These are phyloP conservation scores for Rhizomys pruinosus DNA, from an alignment of 2,113 vertebrate species.

Conservation along the genomic window DNA sequence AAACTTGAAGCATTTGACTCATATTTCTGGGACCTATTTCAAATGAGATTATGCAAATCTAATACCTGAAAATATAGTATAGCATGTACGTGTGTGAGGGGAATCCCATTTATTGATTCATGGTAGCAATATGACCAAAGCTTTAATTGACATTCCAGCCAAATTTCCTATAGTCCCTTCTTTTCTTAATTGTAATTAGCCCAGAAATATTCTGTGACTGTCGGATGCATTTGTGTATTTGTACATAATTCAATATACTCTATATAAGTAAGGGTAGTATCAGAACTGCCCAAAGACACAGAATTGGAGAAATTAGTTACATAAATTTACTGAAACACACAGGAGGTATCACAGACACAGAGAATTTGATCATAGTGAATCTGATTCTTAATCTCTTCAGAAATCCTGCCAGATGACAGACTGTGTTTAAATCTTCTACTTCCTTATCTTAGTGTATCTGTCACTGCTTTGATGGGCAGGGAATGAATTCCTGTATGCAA, in stretches of 20 bases:
- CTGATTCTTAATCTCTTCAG: background rate
- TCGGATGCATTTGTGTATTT: constrained; percentile 64
- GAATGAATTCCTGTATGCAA: background rate
- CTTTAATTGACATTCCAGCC: constrained; percentile 17
- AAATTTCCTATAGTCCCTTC: background rate
- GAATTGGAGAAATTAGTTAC: constrained; percentile 32
- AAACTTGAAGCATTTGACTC: background rate
- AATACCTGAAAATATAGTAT: constrained; percentile 53
- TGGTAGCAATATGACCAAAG: background rate
- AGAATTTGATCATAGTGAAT: background rate
- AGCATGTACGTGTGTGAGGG: background rate
- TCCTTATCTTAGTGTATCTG: background rate
- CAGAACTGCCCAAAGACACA: constrained; percentile 58
- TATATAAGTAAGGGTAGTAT: constrained; percentile 12
- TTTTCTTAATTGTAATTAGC: constrained; percentile 29
- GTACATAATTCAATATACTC: constrained; percentile 60
- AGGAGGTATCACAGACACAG: background rate
- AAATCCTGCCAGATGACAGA: background rate
- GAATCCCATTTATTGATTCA: background rate
- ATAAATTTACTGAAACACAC: constrained; percentile 37
- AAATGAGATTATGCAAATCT: constrained; percentile 49
- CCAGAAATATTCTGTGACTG: constrained; percentile 45
- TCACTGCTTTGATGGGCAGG: background rate
- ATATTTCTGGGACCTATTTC: constrained; percentile 29
- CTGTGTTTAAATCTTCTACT: background rate